These are phyloP conservation scores for Scaptomyza flava DNA, from an alignment of 2,888 invertebrate species.

Conservation along the genomic window DNA sequence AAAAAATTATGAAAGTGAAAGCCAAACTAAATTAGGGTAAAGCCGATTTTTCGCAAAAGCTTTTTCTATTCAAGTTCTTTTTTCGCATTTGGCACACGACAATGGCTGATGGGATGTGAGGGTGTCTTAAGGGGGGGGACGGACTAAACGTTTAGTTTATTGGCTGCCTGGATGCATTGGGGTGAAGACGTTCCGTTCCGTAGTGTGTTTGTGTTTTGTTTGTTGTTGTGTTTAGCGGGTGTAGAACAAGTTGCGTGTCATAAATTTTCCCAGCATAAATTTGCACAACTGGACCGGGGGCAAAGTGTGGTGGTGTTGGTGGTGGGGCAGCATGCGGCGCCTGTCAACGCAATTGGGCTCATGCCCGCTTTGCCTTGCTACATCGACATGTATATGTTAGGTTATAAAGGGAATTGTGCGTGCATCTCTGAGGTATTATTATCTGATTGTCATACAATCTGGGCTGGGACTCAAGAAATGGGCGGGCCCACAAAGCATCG, in stretches of 20 bases:
- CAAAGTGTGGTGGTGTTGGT: constrained; percentile 7
- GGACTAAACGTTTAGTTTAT: constrained; percentile 37
- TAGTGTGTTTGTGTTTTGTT: constrained; percentile 55
- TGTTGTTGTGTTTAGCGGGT: constrained; percentile 72
- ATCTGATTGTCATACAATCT: constrained; percentile 75
- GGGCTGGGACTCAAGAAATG: constrained; percentile 6
- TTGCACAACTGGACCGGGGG: constrained; percentile 57
- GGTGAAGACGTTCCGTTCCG: constrained; percentile 76
- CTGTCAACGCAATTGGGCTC: constrained; percentile 69
- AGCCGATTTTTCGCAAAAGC: constrained; percentile 75
- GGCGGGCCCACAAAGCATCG: not conserved
- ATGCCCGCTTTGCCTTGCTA: constrained; percentile 5
- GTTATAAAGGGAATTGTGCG: constrained; percentile 82
- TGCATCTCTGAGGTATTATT: constrained; percentile 78
- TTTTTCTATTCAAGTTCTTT: constrained; percentile 22
- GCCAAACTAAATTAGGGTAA: constrained; percentile 81
- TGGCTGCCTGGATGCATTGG: constrained; percentile 20
- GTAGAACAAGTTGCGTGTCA: constrained; percentile 77
- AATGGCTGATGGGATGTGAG: constrained; percentile 37
- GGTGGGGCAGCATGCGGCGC: constrained; percentile 60
- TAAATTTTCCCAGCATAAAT: constrained; percentile 82
- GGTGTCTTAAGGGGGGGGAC: not conserved
- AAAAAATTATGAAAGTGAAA: constrained; percentile 78
- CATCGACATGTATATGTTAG: constrained; percentile 32
- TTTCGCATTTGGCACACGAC: constrained; percentile 41